These are phyloP conservation scores for Conops quadrifasciatus DNA, from an alignment of 2,888 invertebrate genomes.

Conservation along the genomic window DNA sequence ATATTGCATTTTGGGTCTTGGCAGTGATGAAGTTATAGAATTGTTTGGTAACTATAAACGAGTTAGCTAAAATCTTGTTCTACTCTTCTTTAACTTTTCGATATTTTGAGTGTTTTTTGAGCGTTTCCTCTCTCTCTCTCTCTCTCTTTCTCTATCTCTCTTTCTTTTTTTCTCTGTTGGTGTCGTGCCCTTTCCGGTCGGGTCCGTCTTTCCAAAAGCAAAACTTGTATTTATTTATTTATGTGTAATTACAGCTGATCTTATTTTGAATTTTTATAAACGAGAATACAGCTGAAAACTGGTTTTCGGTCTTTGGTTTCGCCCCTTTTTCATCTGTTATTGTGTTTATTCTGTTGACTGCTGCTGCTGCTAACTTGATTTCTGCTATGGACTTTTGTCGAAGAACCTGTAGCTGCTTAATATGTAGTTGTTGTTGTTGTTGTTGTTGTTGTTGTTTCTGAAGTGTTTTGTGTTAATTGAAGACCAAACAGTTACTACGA, in stretches of 20 bases:
- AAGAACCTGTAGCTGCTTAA: not conserved
- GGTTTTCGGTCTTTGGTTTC: slow-evolving; percentile 32
- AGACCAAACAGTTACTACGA: no score
- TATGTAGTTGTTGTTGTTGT: slow-evolving; percentile 6
- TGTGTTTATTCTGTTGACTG: not conserved
- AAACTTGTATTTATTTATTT: slow-evolving; percentile 23
- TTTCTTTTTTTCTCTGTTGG: not conserved
- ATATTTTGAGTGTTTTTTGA: not conserved
- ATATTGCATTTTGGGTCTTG: no score
- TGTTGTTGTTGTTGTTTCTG: slow-evolving; percentile 7
- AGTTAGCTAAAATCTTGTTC: no score
- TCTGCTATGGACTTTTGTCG: slow-evolving; percentile 32
- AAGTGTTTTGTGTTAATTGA: slow-evolving; percentile 21
- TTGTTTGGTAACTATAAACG: no score
- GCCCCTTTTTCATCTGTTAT: not conserved
- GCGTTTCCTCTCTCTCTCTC: not conserved
- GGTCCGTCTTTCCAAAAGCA: not conserved
- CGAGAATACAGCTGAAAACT: slow-evolving; percentile 36
- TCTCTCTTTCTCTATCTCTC: not conserved
- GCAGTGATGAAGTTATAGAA: no score
- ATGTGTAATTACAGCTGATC: slow-evolving; percentile 48
- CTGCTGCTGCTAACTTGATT: slow-evolving; percentile 22
- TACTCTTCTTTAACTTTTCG: no score
- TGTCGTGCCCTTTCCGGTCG: not conserved
- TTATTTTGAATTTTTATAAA: slow-evolving; percentile 42